Evolutionary conservation across 1,140 invertebrate species (phyloP).

Genomic region (Hyles vespertilio): DNA sequence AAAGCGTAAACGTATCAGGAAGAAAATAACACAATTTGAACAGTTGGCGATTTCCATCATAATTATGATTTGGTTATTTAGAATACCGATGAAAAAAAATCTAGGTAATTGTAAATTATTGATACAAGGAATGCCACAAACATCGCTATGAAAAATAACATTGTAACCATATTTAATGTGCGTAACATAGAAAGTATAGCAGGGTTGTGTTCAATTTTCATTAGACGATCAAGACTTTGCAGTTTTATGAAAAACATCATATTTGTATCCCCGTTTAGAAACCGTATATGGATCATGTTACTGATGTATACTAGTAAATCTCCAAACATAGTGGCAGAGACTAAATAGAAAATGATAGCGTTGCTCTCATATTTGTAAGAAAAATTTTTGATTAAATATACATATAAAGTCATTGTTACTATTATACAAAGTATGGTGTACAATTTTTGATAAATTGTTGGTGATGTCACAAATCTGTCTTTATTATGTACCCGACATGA

Average conservation of each 20-base stretch:
- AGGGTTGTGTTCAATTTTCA: slow-evolving; percentile 33
- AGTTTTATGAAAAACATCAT: slow-evolving; percentile 39
- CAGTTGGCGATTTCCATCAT: slow-evolving; percentile 35
- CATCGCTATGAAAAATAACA: slow-evolving; percentile 2
- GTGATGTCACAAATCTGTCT: slow-evolving; percentile 38
- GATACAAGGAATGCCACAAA: slow-evolving; percentile 2
- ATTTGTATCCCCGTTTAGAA: slow-evolving; percentile 33
- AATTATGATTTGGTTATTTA: slow-evolving; percentile 21
- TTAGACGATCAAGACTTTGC: slow-evolving; percentile 42
- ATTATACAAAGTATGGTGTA: slow-evolving; percentile 30
- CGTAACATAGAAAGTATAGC: slow-evolving; percentile 19
- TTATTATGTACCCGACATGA: slow-evolving; percentile 36
- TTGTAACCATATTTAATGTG: slow-evolving; percentile 22
- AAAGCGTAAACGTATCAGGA: slow-evolving; percentile 34
- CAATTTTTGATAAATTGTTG: slow-evolving; percentile 35
- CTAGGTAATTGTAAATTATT: not conserved
- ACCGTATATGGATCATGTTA: slow-evolving; percentile 38
- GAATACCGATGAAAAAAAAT: slow-evolving; percentile 15
- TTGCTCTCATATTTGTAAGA: slow-evolving; percentile 10
- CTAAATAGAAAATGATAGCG: slow-evolving; percentile 23
- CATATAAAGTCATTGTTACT: slow-evolving; percentile 12
- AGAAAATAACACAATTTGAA: slow-evolving; percentile 40
- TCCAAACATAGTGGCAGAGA: slow-evolving; percentile 1
- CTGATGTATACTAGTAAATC: slow-evolving; percentile 22
- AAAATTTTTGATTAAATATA: slow-evolving; percentile 14